Evolutionary conservation across 2,113 vertebrate species (phyloP).

Genomic region (Noturus placidus): DNA sequence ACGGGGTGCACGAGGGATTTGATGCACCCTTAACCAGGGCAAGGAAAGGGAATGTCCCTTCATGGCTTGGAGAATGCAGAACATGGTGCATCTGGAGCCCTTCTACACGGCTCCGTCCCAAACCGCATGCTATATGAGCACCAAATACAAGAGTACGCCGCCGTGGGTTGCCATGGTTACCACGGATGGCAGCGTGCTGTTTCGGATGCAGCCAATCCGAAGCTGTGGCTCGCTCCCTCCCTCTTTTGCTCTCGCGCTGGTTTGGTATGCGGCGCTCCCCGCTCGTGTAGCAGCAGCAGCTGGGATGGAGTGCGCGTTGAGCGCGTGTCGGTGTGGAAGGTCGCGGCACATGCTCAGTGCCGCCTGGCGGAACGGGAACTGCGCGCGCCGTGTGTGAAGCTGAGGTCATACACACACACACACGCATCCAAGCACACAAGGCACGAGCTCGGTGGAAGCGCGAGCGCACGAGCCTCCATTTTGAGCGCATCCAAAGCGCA

Average conservation of each 20-base stretch:
- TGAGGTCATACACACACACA: conserved; percentile 83
- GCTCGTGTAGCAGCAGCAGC: conserved; percentile 52
- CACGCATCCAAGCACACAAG: not conserved
- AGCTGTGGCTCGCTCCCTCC: conserved; percentile 24
- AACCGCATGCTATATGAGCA: not conserved
- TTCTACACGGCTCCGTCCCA: not conserved
- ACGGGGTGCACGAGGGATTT: not conserved
- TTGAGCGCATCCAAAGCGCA: conserved; percentile 79
- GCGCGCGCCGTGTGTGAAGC: conserved; percentile 89
- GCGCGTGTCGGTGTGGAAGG: conserved; percentile 73
- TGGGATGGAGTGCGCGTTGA: conserved; percentile 76
- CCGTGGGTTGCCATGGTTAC: conserved; percentile 24
- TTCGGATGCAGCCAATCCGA: conserved; percentile 31
- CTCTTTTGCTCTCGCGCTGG: conserved; percentile 60
- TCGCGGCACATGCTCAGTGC: conserved; percentile 99
- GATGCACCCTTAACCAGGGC: too few relatives aligned
- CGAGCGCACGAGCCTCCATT: conserved; percentile 96
- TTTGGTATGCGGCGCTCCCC: conserved; percentile 79
- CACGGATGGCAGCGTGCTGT: not conserved
- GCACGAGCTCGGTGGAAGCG: conserved; percentile 92
- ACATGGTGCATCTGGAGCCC: not conserved
- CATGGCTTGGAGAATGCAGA: not conserved
- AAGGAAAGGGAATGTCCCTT: not conserved
- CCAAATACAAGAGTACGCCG: not conserved
- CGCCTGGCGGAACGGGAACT: conserved; percentile 81